Conservation (phyloP, 92 coral and sea anemone species). For the Porites divaricata region DNA sequence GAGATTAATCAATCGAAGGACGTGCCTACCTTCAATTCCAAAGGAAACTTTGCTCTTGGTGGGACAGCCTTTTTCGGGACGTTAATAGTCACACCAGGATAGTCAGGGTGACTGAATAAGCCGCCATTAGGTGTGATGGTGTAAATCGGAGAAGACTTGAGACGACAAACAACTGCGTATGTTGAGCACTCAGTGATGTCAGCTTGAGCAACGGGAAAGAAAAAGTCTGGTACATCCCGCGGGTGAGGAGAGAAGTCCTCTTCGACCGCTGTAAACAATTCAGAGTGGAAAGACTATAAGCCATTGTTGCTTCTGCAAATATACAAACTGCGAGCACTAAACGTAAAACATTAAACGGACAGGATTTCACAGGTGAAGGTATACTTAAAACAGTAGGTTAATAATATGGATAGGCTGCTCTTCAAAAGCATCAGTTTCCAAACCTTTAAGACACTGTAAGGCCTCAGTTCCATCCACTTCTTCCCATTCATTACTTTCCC, state of each 20-base stretch:
- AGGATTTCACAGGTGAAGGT: too few species aligned
- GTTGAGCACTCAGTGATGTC: too few species aligned
- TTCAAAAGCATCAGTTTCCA: not conserved
- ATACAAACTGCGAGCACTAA: too few species aligned
- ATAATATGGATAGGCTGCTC: too few species aligned
- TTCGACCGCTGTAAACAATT: not conserved
- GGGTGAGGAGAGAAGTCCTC: conserved; percentile 20
- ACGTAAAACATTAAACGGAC: too few species aligned
- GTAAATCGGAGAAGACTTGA: too few species aligned
- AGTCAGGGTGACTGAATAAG: conserved; percentile 13
- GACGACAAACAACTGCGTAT: too few species aligned
- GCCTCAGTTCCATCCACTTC: not conserved
- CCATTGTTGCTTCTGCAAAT: too few species aligned
- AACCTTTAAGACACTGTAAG: conserved; percentile 3
- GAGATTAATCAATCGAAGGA: too few species aligned
- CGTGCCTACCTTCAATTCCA: conserved; percentile 16
- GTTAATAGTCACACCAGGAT: conserved; percentile 8
- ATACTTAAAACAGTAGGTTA: too few species aligned
- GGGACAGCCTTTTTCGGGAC: conserved; percentile 29
- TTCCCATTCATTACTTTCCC: conserved; percentile 28
- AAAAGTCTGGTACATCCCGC: not conserved
- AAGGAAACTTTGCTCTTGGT: conserved; percentile 2
- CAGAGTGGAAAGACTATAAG: too few species aligned
- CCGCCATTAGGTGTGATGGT: not conserved
- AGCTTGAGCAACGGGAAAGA: too few species aligned